Evolutionary conservation across 2,113 vertebrate genomes (phyloP).

Genomic region (Corvus moneduloides): DNA sequence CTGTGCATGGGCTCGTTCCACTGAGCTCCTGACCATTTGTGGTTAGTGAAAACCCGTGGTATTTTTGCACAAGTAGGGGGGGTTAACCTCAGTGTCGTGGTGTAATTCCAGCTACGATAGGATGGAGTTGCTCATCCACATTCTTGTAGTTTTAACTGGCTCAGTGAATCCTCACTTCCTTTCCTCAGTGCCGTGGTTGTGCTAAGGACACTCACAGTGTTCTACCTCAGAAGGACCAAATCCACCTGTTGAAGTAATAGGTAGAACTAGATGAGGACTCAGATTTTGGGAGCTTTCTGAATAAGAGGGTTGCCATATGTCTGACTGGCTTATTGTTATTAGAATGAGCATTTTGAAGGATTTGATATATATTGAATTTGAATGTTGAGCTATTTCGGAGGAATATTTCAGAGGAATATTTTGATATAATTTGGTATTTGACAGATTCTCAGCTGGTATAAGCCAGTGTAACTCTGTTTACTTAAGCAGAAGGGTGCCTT

Average conservation of each 20-base stretch:
- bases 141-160: neutral
- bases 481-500: neutral
- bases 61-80: slow-evolving; percentile 22
- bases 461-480: neutral
- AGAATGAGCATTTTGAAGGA: neutral
- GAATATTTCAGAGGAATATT: neutral
- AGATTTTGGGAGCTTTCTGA: slow-evolving; percentile 5
- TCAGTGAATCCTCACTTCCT: slow-evolving; percentile 3
- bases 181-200: neutral
- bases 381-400: neutral
- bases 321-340: neutral
- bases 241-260: neutral
- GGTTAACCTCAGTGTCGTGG: slow-evolving; percentile 43
- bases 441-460: neutral
- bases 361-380: neutral
- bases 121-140: neutral
- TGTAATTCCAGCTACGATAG: slow-evolving; percentile 32
- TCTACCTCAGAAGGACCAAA: neutral
- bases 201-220: neutral
- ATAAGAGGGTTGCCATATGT: neutral
- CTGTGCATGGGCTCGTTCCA: neutral
- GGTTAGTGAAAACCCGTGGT: slow-evolving; percentile 7
- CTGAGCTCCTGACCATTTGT: slow-evolving; percentile 14
- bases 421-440: neutral
- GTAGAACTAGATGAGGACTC: neutral